A percentile compares a stretch with the other conserved stretches of the same genome.
These are phyloP conservation scores for Zeuzera pyrina DNA, from an alignment of 2,888 invertebrate genomes.

Conservation along the genomic window DNA sequence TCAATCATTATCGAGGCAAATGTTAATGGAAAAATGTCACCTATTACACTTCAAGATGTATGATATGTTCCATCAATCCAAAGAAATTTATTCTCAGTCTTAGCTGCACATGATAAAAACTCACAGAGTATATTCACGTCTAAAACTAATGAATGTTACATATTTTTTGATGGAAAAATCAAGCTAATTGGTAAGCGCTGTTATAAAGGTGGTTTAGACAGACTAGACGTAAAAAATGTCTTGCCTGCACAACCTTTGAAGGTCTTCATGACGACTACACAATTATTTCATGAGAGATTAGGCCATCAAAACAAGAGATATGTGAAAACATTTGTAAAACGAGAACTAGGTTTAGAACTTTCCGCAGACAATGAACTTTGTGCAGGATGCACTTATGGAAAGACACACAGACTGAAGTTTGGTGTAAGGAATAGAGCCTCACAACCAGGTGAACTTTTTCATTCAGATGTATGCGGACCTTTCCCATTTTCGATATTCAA, in stretches of 20 bases:
- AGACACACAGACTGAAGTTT: not conserved
- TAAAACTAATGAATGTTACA: not conserved
- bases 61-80: not conserved
- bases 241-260: not conserved
- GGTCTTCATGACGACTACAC: not conserved
- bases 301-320: not conserved
- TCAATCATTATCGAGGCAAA: not conserved
- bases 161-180: not conserved
- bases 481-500: not conserved
- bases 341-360: not conserved
- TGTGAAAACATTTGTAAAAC: not conserved
- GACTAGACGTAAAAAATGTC: not conserved
- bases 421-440: not conserved
- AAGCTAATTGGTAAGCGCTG: not conserved
- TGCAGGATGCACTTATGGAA: not conserved
- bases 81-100: not conserved
- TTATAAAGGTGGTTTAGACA: not conserved
- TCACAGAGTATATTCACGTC: not conserved
- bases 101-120: not conserved
- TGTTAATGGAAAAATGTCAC: not conserved
- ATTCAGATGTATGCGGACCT: not conserved
- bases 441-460: not conserved
- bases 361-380: not conserved
- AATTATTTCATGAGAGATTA: not conserved
- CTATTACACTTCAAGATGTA: not conserved